Percentiles rank a stretch among this genome's conserved stretches.
These are phyloP conservation scores for Athalia cordata DNA, from an alignment of 2,888 invertebrate genomes.

Conservation along the genomic window DNA sequence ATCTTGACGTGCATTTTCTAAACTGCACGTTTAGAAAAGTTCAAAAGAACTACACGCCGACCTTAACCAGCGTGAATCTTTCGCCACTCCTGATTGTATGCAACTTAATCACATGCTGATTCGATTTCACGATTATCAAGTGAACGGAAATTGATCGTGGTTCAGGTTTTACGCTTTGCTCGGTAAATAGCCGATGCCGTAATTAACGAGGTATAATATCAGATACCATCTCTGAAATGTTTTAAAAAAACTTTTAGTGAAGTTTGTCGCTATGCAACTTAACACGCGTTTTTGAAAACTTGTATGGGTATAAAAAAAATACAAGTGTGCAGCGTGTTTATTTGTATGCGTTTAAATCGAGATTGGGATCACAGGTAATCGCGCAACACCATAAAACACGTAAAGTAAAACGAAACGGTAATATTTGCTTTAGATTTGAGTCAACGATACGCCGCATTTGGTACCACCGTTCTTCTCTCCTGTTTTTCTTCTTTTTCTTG, in stretches of 20 bases:
- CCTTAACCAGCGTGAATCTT: background rate
- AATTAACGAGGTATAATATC: slow-evolving; percentile 21
- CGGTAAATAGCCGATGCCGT: slow-evolving; percentile 14
- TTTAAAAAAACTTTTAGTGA: slow-evolving; percentile 9
- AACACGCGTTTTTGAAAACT: background rate
- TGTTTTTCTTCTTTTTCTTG: background rate
- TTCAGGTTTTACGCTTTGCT: background rate
- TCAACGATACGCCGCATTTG: too few species aligned
- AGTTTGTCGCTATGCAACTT: slow-evolving; percentile 1
- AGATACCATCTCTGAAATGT: slow-evolving; percentile 14
- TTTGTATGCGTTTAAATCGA: background rate
- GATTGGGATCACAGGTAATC: slow-evolving; percentile 14
- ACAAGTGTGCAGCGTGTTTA: too few species aligned
- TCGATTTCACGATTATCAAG: slow-evolving; percentile 16
- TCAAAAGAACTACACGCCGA: background rate
- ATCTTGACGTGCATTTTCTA: background rate
- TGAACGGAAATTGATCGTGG: slow-evolving; percentile 25
- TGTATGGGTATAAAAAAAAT: too few species aligned
- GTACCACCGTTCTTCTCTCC: background rate
- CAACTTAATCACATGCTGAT: background rate
- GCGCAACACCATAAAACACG: slow-evolving; percentile 2
- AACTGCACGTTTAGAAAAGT: too few species aligned
- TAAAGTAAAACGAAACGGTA: slow-evolving; percentile 19
- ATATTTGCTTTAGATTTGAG: slow-evolving; percentile 11
- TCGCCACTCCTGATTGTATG: slow-evolving; percentile 6